Base-by-base conservation (phyloP, 2,797 vertebrate genomes). In the Myotis myotis region DNA sequence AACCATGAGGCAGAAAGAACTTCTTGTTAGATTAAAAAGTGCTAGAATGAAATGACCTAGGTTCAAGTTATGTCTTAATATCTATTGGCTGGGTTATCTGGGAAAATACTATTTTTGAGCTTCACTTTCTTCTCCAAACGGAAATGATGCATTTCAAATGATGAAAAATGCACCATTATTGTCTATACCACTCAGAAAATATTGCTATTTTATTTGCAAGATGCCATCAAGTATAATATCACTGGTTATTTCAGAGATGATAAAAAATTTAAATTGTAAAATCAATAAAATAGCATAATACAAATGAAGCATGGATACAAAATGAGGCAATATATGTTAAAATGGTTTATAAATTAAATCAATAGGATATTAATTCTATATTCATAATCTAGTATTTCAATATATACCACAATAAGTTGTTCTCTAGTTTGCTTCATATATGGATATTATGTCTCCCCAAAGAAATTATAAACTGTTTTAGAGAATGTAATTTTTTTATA, bases 231-330 rank as follows among this genome's bases (percentile, higher is more conserved):
- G 16, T 93, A 60, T 62, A 95, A 84, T 33, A 95, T 80, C 64
- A 41, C 64, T 87, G 49, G 72, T 72, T 93, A 92, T 95, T 92
- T 92, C n/a, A 88, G 38, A 92, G 41, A 89, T 49, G n/a, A 85
- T 87, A 96, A 89, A 92, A 87, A 15, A 44, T 84, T 91, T 53
- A 88, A 94, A 89, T 60, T 82, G n/a, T n/a, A 96, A 96, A 91
- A 92, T 89, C 80, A 78, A 68, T 93, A 92, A 95, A 95, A 84
- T 92, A 94, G 72, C 22, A 78, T 75, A 89, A 87, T 93, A 92
- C 13, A 66, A 93, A 90, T 93, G 72, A 96, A 8, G 10, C 7
- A 85, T 72, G 41, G 8, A 80, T 71, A 84, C 3, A 95, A 85
- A 93, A 88, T 91, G 82, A 96, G 6, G 16, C 25, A 95, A 49